Evolutionary conservation across 2,797 vertebrate genomes (phyloP).

Genomic region (Cuniculus paca): DNA sequence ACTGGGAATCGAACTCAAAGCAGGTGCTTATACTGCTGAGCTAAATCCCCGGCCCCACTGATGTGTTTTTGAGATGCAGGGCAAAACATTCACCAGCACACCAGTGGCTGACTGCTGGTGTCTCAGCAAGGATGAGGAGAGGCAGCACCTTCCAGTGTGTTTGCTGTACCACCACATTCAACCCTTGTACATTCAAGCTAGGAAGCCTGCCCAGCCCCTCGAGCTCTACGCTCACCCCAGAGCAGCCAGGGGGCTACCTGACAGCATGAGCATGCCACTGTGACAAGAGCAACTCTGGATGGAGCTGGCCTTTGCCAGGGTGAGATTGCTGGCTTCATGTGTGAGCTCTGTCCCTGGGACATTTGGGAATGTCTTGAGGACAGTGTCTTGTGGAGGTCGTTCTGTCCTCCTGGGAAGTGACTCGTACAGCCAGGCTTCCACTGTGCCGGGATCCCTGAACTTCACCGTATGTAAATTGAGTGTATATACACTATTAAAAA

Average conservation of each 20-base stretch:
- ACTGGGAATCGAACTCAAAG: too few relatives aligned
- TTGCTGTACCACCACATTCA: not conserved
- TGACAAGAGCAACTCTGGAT: not conserved
- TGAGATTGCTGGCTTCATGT: not conserved
- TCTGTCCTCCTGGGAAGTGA: not conserved
- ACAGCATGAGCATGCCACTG: slow-evolving; percentile 85
- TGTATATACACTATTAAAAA: not conserved
- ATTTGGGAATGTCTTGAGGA: not conserved
- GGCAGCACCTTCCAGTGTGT: not conserved
- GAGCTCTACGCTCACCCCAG: slow-evolving; percentile 86
- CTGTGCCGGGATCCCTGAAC: not conserved
- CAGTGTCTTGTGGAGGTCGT: not conserved
- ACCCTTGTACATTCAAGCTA: slow-evolving; percentile 41
- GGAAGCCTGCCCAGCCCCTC: slow-evolving; percentile 86
- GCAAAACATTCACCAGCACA: too few relatives aligned
- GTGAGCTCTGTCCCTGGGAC: too few relatives aligned
- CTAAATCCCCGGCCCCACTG: too few relatives aligned
- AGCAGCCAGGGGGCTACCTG: slow-evolving; percentile 65
- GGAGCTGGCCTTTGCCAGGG: not conserved
- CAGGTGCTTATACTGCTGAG: too few relatives aligned
- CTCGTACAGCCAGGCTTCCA: not conserved
- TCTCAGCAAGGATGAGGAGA: not conserved
- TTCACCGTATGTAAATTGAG: not conserved
- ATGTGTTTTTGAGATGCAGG: not conserved
- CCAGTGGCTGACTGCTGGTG: accelerated